These are phyloP conservation scores for Drosophila nebulosa DNA, from an alignment of 1,140 invertebrate genomes.

Conservation along the genomic window DNA sequence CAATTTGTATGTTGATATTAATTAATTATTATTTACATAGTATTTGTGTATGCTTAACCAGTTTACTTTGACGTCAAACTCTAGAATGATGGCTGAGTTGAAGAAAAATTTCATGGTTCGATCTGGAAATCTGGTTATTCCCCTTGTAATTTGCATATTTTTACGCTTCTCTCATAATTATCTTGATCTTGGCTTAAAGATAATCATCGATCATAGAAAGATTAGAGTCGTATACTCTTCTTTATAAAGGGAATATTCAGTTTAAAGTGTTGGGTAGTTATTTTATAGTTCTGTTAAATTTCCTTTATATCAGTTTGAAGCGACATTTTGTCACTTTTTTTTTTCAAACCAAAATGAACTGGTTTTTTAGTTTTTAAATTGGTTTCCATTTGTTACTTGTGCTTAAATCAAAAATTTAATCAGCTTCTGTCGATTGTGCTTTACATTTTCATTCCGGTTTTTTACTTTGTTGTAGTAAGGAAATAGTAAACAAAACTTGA, in stretches of 20 bases:
- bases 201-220: neutral
- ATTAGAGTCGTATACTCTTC: neutral
- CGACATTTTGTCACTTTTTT: no score
- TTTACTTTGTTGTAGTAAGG: no score
- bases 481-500: no score
- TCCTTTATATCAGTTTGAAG: no score
- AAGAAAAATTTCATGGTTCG: neutral
- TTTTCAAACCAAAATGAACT: no score
- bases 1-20: slow-evolving; percentile 36
- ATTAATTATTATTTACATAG: slow-evolving; percentile 40
- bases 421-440: no score
- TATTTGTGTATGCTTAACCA: neutral
- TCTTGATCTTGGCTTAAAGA: neutral
- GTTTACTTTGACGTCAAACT: slow-evolving; percentile 7
- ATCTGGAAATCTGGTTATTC: slow-evolving; percentile 4
- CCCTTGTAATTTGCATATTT: neutral
- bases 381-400: no score
- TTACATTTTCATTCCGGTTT: no score
- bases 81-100: neutral
- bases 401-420: no score
- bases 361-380: no score
- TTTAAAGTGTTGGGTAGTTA: no score
- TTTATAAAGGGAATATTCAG: neutral
- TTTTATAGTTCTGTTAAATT: no score
- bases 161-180: neutral